Evolutionary conservation across 2,888 invertebrate species (phyloP).

Genomic region (Ernsta delagoae): DNA sequence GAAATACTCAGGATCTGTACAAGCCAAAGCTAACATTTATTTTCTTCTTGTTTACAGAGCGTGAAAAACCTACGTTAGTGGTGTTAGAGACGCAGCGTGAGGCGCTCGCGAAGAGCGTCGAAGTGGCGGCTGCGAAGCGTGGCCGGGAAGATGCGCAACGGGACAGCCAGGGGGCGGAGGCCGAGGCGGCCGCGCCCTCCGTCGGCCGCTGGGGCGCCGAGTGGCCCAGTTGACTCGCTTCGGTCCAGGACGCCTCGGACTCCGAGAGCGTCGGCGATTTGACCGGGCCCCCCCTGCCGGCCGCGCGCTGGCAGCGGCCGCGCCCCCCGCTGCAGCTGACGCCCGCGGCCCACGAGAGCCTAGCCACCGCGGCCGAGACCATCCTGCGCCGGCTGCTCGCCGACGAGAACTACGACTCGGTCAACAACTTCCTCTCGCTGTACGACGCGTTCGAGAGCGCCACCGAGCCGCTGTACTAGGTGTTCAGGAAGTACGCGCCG

Average conservation of each 20-base stretch:
- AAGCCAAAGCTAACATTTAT: constrained; percentile 14
- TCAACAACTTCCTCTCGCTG: constrained; percentile 91
- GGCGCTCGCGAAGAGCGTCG: constrained; percentile 85
- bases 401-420: constrained; percentile 95
- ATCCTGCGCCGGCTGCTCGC: constrained; percentile 92
- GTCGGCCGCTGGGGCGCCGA: constrained; percentile 97
- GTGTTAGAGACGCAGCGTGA: constrained; percentile 87
- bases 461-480: constrained; percentile 86
- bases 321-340: constrained; percentile 57
- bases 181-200: constrained; percentile 87
- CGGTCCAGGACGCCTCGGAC: constrained; percentile 61
- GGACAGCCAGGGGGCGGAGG: constrained; percentile 68
- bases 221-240: constrained; percentile 99
- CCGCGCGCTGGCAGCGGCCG: constrained; percentile 70
- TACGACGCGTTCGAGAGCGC: constrained; percentile 87
- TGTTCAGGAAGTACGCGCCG: constrained; percentile 91
- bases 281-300: constrained; percentile 61
- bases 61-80: constrained; percentile 88
- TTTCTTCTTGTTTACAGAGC: constrained; percentile 82
- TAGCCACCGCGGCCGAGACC: constrained; percentile 91
- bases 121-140: constrained; percentile 58
- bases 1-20: too few relatives aligned
- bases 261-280: constrained; percentile 61
- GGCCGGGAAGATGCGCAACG: constrained; percentile 56
- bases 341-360: constrained; percentile 89